phyloP scores from a whole-genome alignment of 2,797 vertebrate genomes.

The Borostomias antarcticus region DNA sequence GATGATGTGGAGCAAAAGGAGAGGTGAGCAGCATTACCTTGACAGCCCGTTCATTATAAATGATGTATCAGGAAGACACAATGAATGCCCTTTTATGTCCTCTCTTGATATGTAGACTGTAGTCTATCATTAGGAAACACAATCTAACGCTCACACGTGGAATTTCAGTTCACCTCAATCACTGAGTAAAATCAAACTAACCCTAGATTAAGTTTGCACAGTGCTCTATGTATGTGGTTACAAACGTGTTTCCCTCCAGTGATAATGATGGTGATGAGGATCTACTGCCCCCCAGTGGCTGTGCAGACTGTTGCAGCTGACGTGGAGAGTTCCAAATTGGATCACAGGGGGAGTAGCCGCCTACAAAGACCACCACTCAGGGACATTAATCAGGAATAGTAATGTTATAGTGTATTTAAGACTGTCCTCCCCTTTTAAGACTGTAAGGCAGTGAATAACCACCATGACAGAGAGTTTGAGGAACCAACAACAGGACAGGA shows the following conservation, averaged over 20 bases:
- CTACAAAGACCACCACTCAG: background rate
- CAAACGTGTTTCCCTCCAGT: no score
- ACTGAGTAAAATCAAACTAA: no score
- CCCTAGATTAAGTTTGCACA: no score
- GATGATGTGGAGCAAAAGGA: background rate
- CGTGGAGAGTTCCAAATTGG: background rate
- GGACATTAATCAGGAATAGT: background rate
- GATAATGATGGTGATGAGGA: no score
- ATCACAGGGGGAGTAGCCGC: no score
- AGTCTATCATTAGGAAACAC: no score
- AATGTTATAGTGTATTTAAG: background rate
- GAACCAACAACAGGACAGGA: background rate
- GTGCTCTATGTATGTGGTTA: no score
- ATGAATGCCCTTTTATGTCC: background rate
- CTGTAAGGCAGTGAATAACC: constrained; percentile 1
- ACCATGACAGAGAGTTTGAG: background rate
- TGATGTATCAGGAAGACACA: no score
- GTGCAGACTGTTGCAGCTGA: background rate
- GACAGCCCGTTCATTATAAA: no score
- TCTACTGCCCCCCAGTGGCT: background rate
- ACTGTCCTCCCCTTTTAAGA: background rate
- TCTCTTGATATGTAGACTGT: background rate
- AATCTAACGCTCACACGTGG: no score
- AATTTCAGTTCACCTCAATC: no score
- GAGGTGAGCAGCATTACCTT: no score